Conservation (phyloP, 2,113 vertebrate species). For the Reinhardtius hippoglossoides region DNA sequence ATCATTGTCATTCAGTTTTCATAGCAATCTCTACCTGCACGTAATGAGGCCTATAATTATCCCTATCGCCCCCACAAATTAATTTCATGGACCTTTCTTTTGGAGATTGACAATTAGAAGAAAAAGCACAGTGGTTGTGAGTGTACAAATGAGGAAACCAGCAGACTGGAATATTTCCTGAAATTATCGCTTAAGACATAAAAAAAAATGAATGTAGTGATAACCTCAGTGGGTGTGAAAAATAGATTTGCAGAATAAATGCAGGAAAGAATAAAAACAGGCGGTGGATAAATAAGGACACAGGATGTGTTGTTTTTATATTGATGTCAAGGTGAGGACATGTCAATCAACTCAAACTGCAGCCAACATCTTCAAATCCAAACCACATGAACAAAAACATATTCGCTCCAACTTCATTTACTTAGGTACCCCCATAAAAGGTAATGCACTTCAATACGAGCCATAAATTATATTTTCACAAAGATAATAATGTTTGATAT, state of each 20-base stretch:
- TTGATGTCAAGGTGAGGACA: not conserved
- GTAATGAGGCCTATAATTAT: slow-evolving; percentile 39
- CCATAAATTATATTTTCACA: not conserved
- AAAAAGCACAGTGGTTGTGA: slow-evolving; percentile 45
- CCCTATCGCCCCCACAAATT: slow-evolving; percentile 62
- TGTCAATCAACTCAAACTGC: not conserved
- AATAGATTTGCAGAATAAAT: not conserved
- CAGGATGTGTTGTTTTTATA: not conserved
- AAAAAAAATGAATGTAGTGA: not conserved
- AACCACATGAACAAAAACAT: not conserved
- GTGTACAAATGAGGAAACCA: slow-evolving; percentile 68
- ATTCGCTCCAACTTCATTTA: too few relatives aligned
- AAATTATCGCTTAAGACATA: slow-evolving; percentile 22
- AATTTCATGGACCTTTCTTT: slow-evolving; percentile 79
- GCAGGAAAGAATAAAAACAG: not conserved
- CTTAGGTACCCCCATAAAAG: not conserved
- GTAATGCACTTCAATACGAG: not conserved
- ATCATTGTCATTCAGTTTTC: slow-evolving; percentile 13
- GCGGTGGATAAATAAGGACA: too few relatives aligned
- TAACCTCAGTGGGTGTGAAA: slow-evolving; percentile 10
- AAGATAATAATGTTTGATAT: not conserved
- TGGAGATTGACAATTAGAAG: slow-evolving; percentile 73
- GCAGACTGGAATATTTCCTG: slow-evolving; percentile 55
- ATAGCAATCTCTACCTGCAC: slow-evolving; percentile 21
- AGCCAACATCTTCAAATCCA: not conserved